Conservation (phyloP, 2,888 invertebrate genomes). For the Leptodirus hochenwartii region DNA sequence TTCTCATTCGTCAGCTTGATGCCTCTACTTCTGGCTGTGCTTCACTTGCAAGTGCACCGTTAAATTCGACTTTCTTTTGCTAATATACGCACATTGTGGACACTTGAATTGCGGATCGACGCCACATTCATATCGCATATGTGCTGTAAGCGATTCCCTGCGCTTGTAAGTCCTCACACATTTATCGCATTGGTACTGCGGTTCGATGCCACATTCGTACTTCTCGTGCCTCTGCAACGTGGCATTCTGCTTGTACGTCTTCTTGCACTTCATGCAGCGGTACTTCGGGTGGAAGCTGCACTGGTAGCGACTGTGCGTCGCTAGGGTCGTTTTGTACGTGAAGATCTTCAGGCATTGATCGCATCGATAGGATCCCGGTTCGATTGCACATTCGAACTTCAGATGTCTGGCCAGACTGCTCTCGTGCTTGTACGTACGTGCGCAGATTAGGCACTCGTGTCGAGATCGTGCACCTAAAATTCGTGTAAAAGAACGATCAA, state of each 20-base stretch:
- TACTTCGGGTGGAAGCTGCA: conserved; percentile 35
- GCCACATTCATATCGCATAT: conserved; percentile 10
- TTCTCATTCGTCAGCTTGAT: too few relatives aligned
- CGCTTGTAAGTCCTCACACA: conserved; percentile 10
- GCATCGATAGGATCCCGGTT: conserved; percentile 50
- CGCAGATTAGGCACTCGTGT: conserved; percentile 10
- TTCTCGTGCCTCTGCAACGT: conserved; percentile 13
- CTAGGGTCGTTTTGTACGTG: conserved; percentile 33
- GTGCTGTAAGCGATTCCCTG: conserved; percentile 13
- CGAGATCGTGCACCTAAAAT: neutral
- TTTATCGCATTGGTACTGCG: conserved; percentile 7
- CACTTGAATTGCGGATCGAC: conserved; percentile 9
- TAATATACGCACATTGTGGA: conserved; percentile 54
- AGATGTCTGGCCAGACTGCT: conserved; percentile 29
- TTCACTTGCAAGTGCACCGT: conserved; percentile 41
- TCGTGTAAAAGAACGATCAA: neutral
- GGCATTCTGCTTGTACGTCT: conserved; percentile 12
- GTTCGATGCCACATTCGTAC: conserved; percentile 10
- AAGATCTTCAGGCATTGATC: too few relatives aligned
- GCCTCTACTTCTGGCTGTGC: too few relatives aligned
- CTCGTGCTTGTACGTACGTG: conserved; percentile 11
- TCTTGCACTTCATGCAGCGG: conserved; percentile 30
- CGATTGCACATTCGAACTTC: conserved; percentile 50
- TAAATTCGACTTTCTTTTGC: conserved; percentile 58
- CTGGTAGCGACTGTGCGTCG: conserved; percentile 34